Evolutionary conservation across 2,797 vertebrate genomes (phyloP).

Genomic region (Antrozous pallidus): DNA sequence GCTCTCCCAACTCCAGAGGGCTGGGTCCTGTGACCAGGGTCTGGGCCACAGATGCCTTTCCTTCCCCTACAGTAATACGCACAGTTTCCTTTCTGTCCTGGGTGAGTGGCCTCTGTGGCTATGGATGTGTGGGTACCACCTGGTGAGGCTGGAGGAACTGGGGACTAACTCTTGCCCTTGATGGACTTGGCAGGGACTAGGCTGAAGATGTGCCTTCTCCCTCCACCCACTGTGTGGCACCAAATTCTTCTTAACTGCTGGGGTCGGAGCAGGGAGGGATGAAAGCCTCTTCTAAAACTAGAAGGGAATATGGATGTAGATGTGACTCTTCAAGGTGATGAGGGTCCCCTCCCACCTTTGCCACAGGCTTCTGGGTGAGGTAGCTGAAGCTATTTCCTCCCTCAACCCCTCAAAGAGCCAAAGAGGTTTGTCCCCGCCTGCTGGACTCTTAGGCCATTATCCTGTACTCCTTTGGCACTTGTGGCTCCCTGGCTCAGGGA

Average conservation of each 20-base stretch:
- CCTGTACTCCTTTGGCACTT: background rate
- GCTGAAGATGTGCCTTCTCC: background rate
- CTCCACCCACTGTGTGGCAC: background rate
- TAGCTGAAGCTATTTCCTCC: background rate
- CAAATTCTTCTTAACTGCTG: background rate
- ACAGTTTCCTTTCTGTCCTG: conserved; percentile 28
- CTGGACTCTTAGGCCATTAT: background rate
- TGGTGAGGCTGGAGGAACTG: background rate
- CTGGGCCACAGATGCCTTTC: background rate
- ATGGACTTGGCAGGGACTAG: background rate
- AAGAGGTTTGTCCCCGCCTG: background rate
- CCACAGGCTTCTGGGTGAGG: background rate
- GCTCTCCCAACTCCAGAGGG: background rate
- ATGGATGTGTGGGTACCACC: background rate
- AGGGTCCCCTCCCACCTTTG: background rate
- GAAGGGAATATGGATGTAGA: background rate
- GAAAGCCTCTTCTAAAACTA: background rate
- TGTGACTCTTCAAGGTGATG: background rate
- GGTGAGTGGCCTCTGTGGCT: background rate
- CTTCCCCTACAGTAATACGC: background rate
- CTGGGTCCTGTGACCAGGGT: background rate
- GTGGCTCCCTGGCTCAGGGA: background rate
- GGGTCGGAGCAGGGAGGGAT: background rate
- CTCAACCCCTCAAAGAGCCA: background rate
- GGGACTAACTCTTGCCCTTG: background rate